Evolutionary conservation across 2,888 invertebrate species (phyloP), one percentile per base, ranked within the genome.

Genomic region (Plemyria rubiginata): DNA sequence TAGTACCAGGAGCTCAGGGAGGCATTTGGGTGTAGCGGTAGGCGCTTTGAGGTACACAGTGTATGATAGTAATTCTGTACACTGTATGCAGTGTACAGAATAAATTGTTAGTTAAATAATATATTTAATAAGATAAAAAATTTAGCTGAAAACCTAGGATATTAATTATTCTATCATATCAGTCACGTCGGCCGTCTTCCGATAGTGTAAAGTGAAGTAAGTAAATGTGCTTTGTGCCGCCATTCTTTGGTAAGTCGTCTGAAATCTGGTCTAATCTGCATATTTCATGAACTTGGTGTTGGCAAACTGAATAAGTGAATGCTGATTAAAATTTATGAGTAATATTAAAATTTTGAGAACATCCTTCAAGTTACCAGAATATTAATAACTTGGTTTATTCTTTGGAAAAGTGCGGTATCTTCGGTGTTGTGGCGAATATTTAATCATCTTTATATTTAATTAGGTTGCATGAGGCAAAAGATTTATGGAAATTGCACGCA

Each of bases 301-400:
- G 55, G 57, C 60, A 58, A 65, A 70, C 66, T 68, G 70, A 70
- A 65, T 68, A 62, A 52, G 59, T 64, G 65, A 66, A 59, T 58
- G 53, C 58, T 70, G 55, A 68, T 70, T 70, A 67, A 68, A 64
- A 70, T 70, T 59, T 60, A 60, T 60, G 60, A 60, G 55, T 64
- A 12, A 64, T 64, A 64, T 60, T 60, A 45, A 64, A 59, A 59
- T 54, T 28, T 46, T 9, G 28, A 36, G 57, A 54, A 58, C 49
- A 41, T 52, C 48, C 54, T 48, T 53, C 45, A 7, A 61, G 40
- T 52, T 55, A 4, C 32, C 4, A 22, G 41, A 45, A 54, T 28
- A 11, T 62, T 36, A 50, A 36, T 28, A 4, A 54, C 36, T 38
- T 38, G 36, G 55, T 53, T 53, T 46, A 28, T 54, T 54, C 54